phyloP scores from a whole-genome alignment of 2,888 invertebrate genomes.

The Caenorhabditis sp. region DNA sequence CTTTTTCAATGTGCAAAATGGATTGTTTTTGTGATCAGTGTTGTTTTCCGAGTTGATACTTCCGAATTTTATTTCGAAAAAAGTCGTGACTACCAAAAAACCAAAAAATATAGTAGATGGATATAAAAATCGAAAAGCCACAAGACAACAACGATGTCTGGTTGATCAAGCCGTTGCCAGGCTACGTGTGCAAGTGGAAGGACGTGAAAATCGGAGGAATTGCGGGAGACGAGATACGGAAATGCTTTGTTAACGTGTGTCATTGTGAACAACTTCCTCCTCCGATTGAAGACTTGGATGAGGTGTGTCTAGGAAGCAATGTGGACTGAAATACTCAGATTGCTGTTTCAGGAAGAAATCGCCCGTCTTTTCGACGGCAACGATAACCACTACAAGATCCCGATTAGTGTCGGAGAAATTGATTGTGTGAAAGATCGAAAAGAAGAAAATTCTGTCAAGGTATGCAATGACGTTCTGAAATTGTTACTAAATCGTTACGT shows the following conservation, averaged over 20 bases:
- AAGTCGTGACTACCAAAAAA: background rate
- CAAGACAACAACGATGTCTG: slow-evolving; percentile 60
- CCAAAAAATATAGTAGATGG: background rate
- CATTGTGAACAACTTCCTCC: slow-evolving; percentile 73
- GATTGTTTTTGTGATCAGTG: background rate
- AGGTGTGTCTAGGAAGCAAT: slow-evolving; percentile 48
- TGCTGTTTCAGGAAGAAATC: slow-evolving; percentile 70
- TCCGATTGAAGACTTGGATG: slow-evolving; percentile 65
- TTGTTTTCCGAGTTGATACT: too few species aligned
- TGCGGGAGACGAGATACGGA: slow-evolving; percentile 45
- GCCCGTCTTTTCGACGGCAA: slow-evolving; percentile 64
- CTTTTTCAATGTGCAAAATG: background rate
- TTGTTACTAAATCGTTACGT: too few species aligned
- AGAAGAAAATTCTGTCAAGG: slow-evolving; percentile 70
- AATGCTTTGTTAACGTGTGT: slow-evolving; percentile 78
- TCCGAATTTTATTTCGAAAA: too few species aligned
- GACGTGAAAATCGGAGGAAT: slow-evolving; percentile 37
- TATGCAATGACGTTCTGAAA: too few species aligned
- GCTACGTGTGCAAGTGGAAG: slow-evolving; percentile 79
- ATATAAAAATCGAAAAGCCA: slow-evolving; percentile 23
- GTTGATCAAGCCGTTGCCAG: slow-evolving; percentile 72
- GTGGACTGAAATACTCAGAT: background rate
- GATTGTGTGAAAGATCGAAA: slow-evolving; percentile 74
- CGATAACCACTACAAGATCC: slow-evolving; percentile 49
- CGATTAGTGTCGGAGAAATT: slow-evolving; percentile 74